phyloP scores from a whole-genome alignment of 2,888 invertebrate genomes.

The Apodemia mormo region DNA sequence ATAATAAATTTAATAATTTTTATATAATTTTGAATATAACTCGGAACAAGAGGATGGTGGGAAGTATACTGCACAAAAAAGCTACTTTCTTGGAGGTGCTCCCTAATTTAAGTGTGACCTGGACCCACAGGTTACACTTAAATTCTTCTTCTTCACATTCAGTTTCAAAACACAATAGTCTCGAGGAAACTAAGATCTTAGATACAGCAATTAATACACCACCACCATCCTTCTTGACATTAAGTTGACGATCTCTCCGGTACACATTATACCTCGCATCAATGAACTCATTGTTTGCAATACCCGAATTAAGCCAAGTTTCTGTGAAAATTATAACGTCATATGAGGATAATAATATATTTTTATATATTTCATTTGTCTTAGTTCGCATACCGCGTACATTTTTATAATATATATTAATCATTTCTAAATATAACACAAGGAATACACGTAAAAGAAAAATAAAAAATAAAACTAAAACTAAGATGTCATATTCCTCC shows the following conservation, averaged over 20 bases:
- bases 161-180: background rate
- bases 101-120: background rate
- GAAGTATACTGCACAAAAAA: constrained; percentile 3
- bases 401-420: constrained; percentile 28
- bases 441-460: background rate
- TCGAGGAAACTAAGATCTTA: background rate
- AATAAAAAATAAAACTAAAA: background rate
- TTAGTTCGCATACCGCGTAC: constrained; percentile 28
- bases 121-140: constrained; percentile 16
- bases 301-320: constrained; percentile 25
- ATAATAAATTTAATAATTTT: too few species aligned
- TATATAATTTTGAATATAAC: background rate
- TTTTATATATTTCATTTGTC: constrained; percentile 21
- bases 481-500: background rate
- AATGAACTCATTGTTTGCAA: constrained; percentile 21
- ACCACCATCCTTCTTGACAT: constrained; percentile 18
- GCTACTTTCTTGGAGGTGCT: background rate
- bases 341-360: constrained; percentile 16
- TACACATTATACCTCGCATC: constrained; percentile 21
- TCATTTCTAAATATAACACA: background rate
- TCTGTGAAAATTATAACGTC: constrained; percentile 24
- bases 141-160: constrained; percentile 16
- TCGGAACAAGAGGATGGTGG: background rate
- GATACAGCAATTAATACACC: constrained; percentile 11
- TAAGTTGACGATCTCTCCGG: constrained; percentile 15